These are phyloP conservation scores for Girardinichthys multiradiatus DNA, from an alignment of 2,113 vertebrate genomes.

Conservation along the genomic window DNA sequence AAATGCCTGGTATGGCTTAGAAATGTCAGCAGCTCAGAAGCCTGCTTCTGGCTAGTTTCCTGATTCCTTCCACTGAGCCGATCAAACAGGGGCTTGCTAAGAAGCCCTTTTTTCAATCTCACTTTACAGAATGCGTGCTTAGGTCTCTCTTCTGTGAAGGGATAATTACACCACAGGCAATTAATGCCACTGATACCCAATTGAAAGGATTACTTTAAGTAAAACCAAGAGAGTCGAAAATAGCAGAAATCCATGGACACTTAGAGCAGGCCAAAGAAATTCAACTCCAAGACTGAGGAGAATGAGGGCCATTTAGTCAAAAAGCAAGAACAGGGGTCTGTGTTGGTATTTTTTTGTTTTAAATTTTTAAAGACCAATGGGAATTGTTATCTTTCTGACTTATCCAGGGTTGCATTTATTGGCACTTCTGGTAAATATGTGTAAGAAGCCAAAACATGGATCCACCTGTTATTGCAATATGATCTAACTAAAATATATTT, in stretches of 20 bases:
- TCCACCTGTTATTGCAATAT: too few relatives aligned
- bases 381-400: not conserved
- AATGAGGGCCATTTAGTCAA: too few relatives aligned
- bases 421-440: too few relatives aligned
- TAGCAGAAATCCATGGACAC: constrained; percentile 35
- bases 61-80: constrained; percentile 43
- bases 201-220: constrained; percentile 76
- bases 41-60: constrained; percentile 57
- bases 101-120: constrained; percentile 48
- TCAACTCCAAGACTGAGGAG: constrained; percentile 11
- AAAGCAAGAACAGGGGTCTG: not conserved
- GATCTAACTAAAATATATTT: too few relatives aligned
- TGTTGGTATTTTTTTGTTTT: not conserved
- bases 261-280: constrained; percentile 4
- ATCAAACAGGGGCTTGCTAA: constrained; percentile 20
- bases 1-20: constrained; percentile 41
- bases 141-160: constrained; percentile 71
- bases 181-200: constrained; percentile 77
- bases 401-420: not conserved
- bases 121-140: constrained; percentile 42
- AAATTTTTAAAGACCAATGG: not conserved
- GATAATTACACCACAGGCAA: constrained; percentile 75
- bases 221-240: constrained; percentile 62
- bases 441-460: too few relatives aligned
- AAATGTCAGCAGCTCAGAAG: constrained; percentile 49